phyloP scores from a whole-genome alignment of 2,797 vertebrate species.

The Chrosomus eos region DNA sequence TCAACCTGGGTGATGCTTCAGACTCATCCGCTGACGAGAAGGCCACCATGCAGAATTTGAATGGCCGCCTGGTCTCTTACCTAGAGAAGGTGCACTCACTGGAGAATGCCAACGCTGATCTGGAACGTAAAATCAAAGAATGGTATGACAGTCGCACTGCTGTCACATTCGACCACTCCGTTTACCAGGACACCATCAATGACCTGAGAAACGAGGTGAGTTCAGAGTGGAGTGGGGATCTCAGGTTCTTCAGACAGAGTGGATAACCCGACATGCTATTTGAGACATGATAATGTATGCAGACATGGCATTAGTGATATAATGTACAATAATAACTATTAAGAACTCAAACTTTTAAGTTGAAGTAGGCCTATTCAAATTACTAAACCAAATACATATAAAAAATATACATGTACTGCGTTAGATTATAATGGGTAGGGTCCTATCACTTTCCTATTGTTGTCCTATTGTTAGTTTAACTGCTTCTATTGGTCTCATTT shows the following conservation, averaged over 20 bases:
- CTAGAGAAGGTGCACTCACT: conserved; percentile 75
- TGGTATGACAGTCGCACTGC: conserved; percentile 82
- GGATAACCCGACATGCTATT: not conserved
- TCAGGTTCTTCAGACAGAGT: not conserved
- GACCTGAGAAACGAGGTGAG: conserved; percentile 85
- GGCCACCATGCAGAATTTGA: conserved; percentile 88
- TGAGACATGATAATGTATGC: not conserved
- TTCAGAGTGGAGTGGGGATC: not conserved
- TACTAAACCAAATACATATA: not conserved
- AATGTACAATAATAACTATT: not conserved
- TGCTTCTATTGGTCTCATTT: too few relatives aligned
- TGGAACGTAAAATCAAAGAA: conserved; percentile 84
- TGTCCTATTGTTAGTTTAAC: too few relatives aligned
- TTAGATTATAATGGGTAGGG: too few relatives aligned
- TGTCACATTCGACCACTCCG: conserved; percentile 74
- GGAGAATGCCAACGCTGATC: conserved; percentile 73
- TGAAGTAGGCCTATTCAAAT: too few relatives aligned
- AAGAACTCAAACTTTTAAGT: not conserved
- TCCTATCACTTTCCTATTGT: too few relatives aligned
- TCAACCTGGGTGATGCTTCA: too few relatives aligned
- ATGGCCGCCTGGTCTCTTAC: conserved; percentile 75
- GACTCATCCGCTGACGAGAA: too few relatives aligned
- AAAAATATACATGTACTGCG: too few relatives aligned
- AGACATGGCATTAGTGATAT: not conserved
- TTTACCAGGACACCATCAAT: conserved; percentile 77